Conservation (phyloP, 2,888 invertebrate species). For the Volucella inanis region DNA sequence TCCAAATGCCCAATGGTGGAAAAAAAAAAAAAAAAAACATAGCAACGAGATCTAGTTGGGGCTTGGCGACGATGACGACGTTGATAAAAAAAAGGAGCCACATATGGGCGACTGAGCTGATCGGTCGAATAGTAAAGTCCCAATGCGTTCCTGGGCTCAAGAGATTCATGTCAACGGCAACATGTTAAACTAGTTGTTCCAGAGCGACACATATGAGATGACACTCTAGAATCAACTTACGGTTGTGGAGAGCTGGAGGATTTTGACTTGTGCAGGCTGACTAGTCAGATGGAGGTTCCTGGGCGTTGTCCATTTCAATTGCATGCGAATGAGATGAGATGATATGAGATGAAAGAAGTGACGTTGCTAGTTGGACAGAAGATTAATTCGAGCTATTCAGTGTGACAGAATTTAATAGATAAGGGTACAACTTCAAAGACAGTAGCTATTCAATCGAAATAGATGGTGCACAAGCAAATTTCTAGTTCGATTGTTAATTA, state of each 20-base stretch:
- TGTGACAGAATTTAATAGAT: neutral
- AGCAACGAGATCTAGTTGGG: constrained; percentile 1
- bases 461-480: too few species aligned
- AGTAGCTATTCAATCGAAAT: too few species aligned
- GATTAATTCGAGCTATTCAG: constrained; percentile 28
- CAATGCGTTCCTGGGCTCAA: constrained; percentile 7
- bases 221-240: constrained; percentile 40
- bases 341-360: constrained; percentile 27
- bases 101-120: constrained; percentile 4
- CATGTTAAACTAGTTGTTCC: constrained; percentile 65
- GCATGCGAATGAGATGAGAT: constrained; percentile 13
- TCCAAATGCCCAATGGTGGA: constrained; percentile 54
- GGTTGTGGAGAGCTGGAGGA: constrained; percentile 1
- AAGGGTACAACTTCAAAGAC: too few species aligned
- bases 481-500: too few species aligned
- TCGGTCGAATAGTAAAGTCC: neutral
- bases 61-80: constrained; percentile 46
- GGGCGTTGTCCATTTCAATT: constrained; percentile 35
- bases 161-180: constrained; percentile 58
- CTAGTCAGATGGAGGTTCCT: constrained; percentile 27
- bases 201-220: constrained; percentile 57
- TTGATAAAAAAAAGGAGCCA: constrained; percentile 37
- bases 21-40: constrained; percentile 16
- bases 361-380: constrained; percentile 28
- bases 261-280: constrained; percentile 35